Conservation (phyloP, 2,888 invertebrate genomes). For the Polyploca ridens region DNA sequence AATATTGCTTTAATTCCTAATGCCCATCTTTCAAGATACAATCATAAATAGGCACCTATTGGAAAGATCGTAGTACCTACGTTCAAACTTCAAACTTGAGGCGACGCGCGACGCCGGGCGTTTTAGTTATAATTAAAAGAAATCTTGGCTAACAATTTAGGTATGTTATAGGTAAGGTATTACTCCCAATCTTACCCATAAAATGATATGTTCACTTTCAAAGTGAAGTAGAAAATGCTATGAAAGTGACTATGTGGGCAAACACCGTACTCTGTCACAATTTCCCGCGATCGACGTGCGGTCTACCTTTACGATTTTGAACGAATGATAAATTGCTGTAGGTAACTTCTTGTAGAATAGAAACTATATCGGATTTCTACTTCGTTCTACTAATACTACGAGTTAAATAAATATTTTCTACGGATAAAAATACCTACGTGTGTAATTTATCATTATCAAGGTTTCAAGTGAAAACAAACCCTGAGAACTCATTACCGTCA, state of each 20-base stretch:
- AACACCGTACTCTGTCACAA: conserved; percentile 59
- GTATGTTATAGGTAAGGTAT: neutral
- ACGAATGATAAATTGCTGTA: conserved; percentile 58
- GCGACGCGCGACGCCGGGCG: too few relatives aligned
- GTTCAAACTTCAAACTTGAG: too few relatives aligned
- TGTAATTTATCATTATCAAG: conserved; percentile 13
- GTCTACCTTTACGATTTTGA: conserved; percentile 66
- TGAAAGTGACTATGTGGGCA: conserved; percentile 61
- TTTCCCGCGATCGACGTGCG: conserved; percentile 66
- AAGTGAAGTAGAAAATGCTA: conserved; percentile 60
- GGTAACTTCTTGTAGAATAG: conserved; percentile 20
- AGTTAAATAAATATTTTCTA: neutral
- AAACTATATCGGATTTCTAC: conserved; percentile 33
- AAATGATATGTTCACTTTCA: conserved; percentile 33
- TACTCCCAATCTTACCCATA: neutral
- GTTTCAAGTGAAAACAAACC: conserved; percentile 43
- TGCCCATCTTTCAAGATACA: too few relatives aligned
- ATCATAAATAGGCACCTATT: too few relatives aligned
- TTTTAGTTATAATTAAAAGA: too few relatives aligned
- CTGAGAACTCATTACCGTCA: conserved; percentile 36
- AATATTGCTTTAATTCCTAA: too few relatives aligned
- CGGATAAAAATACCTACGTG: neutral
- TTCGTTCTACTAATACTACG: conserved; percentile 13
- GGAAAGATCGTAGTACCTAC: too few relatives aligned
- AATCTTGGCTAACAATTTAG: too few relatives aligned